A percentile compares a stretch with the other conserved stretches of the same genome.
Evolutionary conservation across 2,888 invertebrate genomes (phyloP).

Genomic region (Habroteleia sp.): DNA sequence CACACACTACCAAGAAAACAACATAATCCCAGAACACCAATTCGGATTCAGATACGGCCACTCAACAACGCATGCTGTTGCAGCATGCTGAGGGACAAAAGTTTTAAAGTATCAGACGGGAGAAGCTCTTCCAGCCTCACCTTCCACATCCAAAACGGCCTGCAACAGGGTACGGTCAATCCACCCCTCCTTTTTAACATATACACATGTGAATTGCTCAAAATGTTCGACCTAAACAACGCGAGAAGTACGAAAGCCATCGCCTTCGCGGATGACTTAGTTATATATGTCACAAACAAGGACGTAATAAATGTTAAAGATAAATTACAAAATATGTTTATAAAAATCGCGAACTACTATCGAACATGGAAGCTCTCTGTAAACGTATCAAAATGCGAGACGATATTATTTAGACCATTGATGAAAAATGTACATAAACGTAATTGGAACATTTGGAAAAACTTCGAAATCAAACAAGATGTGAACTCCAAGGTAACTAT

Average conservation of each 20-base stretch:
- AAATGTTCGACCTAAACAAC: not conserved
- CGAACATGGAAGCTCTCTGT: conserved; percentile 57
- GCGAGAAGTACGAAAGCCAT: conserved; percentile 7
- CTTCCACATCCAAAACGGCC: conserved; percentile 9
- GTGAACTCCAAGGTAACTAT: too few relatives aligned
- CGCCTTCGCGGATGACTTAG: conserved; percentile 51
- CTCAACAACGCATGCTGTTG: conserved; percentile 17
- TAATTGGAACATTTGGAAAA: too few relatives aligned
- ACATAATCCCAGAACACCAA: conserved; percentile 18
- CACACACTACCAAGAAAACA: conserved; percentile 1
- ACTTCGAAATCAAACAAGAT: too few relatives aligned
- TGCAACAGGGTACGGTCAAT: too few relatives aligned
- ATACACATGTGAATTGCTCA: conserved; percentile 7
- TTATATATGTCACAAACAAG: conserved; percentile 14
- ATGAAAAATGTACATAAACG: conserved; percentile 5
- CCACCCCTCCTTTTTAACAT: conserved; percentile 7
- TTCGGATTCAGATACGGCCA: conserved; percentile 12
- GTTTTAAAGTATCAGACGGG: too few relatives aligned
- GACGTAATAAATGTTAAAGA: conserved; percentile 5
- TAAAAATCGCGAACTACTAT: conserved; percentile 26
- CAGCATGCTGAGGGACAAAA: too few relatives aligned
- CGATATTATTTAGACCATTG: conserved; percentile 49
- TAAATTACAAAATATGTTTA: conserved; percentile 11
- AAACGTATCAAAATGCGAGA: conserved; percentile 59
- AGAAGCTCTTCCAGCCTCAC: too few relatives aligned